Evolutionary conservation across 2,113 vertebrate species (phyloP).

Genomic region (Pleuronectes platessa): DNA sequence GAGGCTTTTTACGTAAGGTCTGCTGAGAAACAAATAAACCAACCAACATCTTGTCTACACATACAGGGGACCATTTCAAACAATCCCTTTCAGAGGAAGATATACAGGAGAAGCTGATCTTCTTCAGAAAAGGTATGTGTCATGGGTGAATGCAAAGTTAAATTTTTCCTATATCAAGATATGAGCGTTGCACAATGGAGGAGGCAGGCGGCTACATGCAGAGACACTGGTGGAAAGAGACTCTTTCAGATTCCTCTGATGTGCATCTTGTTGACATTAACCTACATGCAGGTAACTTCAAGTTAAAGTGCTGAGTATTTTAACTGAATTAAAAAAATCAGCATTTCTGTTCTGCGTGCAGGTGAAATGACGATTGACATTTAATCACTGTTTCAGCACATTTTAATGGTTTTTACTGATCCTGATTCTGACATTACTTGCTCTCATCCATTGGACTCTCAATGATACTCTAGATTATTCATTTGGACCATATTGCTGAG

Average conservation of each 20-base stretch:
- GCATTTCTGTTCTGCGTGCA: conserved; percentile 16
- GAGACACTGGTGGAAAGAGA: not conserved
- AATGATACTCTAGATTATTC: conserved; percentile 9
- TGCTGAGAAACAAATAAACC: not conserved
- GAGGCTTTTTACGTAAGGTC: too few species aligned
- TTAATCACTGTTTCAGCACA: too few species aligned
- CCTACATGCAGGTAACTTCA: not conserved
- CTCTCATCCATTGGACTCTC: conserved; percentile 2
- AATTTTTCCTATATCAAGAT: conserved; percentile 12
- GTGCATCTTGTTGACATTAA: conserved; percentile 2
- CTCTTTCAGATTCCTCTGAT: not conserved
- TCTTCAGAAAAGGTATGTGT: not conserved
- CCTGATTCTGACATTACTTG: not conserved
- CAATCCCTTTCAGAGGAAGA: not conserved
- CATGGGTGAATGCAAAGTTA: conserved; percentile 26
- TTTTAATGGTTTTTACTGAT: not conserved
- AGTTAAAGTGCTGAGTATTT: not conserved
- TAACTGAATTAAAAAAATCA: not conserved
- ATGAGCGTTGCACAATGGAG: conserved; percentile 9
- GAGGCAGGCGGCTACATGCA: conserved; percentile 30
- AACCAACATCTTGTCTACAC: too few species aligned
- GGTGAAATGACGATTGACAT: not conserved
- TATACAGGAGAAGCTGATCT: not conserved
- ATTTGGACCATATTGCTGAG: conserved; percentile 4
- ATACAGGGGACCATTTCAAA: too few species aligned